phyloP scores from a whole-genome alignment of 2,888 invertebrate genomes.

The Calliopum simillimum region DNA sequence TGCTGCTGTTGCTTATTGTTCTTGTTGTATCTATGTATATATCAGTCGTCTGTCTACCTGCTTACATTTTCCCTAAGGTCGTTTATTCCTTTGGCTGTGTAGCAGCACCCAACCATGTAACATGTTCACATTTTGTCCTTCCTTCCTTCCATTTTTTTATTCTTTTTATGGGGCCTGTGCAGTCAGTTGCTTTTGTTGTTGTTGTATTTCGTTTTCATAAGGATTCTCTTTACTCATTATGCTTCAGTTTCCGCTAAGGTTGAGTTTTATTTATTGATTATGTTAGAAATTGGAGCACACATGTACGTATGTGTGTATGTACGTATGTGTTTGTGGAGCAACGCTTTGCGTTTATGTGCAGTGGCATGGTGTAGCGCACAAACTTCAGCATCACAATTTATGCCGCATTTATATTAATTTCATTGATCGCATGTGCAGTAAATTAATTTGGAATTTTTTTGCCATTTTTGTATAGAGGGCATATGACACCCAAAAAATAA shows the following conservation, averaged over 20 bases:
- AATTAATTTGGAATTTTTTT: no score
- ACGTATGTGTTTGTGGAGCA: background rate
- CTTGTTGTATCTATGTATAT: background rate
- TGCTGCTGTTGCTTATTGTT: background rate
- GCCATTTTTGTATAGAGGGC: no score
- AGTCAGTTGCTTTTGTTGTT: background rate
- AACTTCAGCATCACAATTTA: no score
- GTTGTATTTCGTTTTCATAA: slow-evolving; percentile 16
- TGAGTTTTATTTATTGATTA: slow-evolving; percentile 42
- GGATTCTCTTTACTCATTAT: slow-evolving; percentile 39
- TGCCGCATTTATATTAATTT: no score
- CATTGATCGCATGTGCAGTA: no score
- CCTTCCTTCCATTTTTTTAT: background rate
- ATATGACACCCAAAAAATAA: no score
- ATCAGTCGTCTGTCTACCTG: background rate
- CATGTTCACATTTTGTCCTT: background rate
- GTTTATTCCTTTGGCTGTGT: no score
- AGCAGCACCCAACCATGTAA: background rate
- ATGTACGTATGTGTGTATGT: background rate
- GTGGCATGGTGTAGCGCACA: no score
- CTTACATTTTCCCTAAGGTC: no score
- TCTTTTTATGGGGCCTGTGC: background rate
- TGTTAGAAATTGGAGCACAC: slow-evolving; percentile 17
- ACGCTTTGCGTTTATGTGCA: no score
- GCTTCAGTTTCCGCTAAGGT: slow-evolving; percentile 39